Conservation (phyloP, 2,888 invertebrate species). For the Xanthostigma xanthostigma region DNA sequence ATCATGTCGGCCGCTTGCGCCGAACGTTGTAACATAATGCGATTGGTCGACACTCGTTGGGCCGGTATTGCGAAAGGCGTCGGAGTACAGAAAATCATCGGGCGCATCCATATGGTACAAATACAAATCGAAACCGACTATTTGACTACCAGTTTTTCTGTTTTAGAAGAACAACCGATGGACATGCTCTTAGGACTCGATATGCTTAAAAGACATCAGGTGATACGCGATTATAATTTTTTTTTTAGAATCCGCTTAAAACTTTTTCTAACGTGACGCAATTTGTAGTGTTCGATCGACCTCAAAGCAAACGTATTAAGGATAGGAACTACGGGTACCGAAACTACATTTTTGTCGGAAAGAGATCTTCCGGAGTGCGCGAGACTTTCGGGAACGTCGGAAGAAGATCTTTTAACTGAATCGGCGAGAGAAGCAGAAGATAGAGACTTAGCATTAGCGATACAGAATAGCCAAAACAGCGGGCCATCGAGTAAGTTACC, state of each 20-base stretch:
- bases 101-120: constrained; percentile 93
- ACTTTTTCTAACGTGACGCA: constrained; percentile 7
- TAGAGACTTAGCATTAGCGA: constrained; percentile 50
- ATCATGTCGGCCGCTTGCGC: constrained; percentile 96
- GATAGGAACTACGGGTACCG: constrained; percentile 90
- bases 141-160: constrained; percentile 90
- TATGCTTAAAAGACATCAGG: constrained; percentile 94
- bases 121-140: constrained; percentile 90
- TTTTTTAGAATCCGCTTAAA: neutral
- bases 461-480: constrained; percentile 47
- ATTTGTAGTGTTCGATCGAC: constrained; percentile 72
- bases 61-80: constrained; percentile 95
- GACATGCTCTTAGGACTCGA: constrained; percentile 96
- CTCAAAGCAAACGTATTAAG: constrained; percentile 71
- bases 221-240: constrained; percentile 20
- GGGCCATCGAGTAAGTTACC: constrained; percentile 16
- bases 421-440: constrained; percentile 47
- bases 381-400: constrained; percentile 52
- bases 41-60: constrained; percentile 83
- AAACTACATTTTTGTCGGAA: constrained; percentile 78
- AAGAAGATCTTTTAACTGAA: constrained; percentile 39
- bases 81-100: constrained; percentile 89
- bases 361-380: constrained; percentile 62
- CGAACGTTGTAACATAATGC: constrained; percentile 83
- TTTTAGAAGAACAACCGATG: constrained; percentile 93